Conservation (phyloP, 2,113 vertebrate species). For the Phoenicopterus ruber region DNA sequence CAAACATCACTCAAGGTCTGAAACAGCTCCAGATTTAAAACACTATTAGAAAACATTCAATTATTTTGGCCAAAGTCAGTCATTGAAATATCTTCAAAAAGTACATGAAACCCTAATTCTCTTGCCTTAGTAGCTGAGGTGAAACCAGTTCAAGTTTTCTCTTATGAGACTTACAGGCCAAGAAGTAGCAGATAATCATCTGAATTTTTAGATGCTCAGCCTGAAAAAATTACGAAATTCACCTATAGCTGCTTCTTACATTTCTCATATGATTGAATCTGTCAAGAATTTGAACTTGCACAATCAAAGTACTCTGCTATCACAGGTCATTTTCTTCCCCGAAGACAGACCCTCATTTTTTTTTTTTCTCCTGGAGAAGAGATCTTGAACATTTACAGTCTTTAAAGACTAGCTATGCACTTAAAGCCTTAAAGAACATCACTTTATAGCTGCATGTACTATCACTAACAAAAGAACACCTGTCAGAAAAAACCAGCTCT, state of each 20-base stretch:
- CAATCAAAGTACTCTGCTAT: neutral
- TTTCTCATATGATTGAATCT: neutral
- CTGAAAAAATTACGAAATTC: neutral
- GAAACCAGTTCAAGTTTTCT: neutral
- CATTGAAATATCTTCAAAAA: neutral
- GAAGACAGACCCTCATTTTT: neutral
- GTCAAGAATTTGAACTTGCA: conserved; percentile 26
- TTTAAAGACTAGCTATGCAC: neutral
- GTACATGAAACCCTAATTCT: neutral
- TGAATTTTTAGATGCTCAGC: neutral
- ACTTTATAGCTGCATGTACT: neutral
- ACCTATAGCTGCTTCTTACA: neutral
- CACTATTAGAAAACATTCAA: neutral
- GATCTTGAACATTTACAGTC: neutral
- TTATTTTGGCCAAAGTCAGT: neutral
- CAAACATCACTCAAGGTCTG: neutral
- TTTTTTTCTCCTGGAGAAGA: neutral
- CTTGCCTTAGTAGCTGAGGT: neutral
- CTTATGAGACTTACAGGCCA: neutral
- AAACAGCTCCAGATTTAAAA: neutral
- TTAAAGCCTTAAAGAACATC: conserved; percentile 1
- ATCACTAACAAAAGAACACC: conserved; percentile 27
- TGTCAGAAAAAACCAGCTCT: conserved; percentile 15
- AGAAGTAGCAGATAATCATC: neutral
- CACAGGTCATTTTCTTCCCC: conserved; percentile 20